A percentile compares a stretch with the other conserved stretches of the same genome.
These are phyloP conservation scores for Thalpophila matura DNA, from an alignment of 2,888 invertebrate genomes.

Conservation along the genomic window DNA sequence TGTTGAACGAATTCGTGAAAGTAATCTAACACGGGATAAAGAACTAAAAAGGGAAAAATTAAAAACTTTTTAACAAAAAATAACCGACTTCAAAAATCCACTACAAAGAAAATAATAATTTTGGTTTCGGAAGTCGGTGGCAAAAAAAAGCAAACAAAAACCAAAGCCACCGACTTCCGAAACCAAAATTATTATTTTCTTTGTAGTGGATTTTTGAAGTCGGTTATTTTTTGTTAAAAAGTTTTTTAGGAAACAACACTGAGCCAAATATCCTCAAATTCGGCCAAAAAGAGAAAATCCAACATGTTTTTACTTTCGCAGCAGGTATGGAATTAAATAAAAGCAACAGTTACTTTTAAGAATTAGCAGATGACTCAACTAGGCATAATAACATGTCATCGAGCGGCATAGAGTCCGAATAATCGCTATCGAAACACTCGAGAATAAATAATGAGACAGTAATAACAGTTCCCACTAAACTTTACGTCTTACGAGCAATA, in stretches of 20 bases:
- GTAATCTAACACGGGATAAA: no score
- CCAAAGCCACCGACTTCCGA: no score
- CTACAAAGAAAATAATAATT: no score
- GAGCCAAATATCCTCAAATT: constrained; percentile 7
- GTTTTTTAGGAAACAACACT: constrained; percentile 21
- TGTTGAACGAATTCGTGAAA: no score
- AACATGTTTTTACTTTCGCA: constrained; percentile 30
- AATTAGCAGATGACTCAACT: constrained; percentile 41
- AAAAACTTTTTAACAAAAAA: no score
- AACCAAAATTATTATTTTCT: no score
- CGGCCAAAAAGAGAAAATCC: constrained; percentile 26
- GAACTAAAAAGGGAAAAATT: no score
- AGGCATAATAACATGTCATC: constrained; percentile 57
- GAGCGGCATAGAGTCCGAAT: constrained; percentile 27
- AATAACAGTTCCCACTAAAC: constrained; percentile 54
- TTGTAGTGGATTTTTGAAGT: no score
- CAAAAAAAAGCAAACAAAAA: no score
- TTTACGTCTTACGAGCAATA: constrained; percentile 58
- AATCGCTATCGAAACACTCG: constrained; percentile 51
- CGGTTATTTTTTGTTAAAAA: no score
- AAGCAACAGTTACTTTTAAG: constrained; percentile 25
- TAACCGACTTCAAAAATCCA: no score
- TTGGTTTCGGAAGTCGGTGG: no score
- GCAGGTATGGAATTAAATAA: constrained; percentile 9
- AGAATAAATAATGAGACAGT: constrained; percentile 50